Base-by-base conservation (phyloP, 2,113 vertebrate genomes). In the Rhinolophus sinicus region DNA sequence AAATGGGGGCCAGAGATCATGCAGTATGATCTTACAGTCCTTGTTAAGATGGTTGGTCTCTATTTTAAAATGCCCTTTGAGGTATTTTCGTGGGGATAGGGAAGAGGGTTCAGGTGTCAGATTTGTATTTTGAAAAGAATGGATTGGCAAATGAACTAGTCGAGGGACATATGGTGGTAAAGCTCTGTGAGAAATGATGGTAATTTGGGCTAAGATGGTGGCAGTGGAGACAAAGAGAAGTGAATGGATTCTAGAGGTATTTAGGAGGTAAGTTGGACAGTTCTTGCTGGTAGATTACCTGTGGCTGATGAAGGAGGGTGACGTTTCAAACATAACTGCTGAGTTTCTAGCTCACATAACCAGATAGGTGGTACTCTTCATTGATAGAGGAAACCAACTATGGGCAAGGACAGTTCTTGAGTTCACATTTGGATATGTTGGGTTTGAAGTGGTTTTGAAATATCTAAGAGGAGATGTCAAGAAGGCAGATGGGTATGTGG, bases 241-340 rank as follows among this genome's bases (percentile, higher is more conserved):
- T 73, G 21, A 87, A 24, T 87, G 52, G 30, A 58, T 73, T 70
- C 50, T 54, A 69, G 38, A 90, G 67, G 85, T 52, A 19, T 85
- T 65, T 92, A 64, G 35, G 4, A 82, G 52, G 14, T 35, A 81
- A 81, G 76, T 44, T 16, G 82, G 72, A 44, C 18, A 76, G 28
- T 65, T 85, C 21, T 81, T 80, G 8, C 73, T 82, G 44, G 9
- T 92, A 18, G 13, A 14, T 76, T 95, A 75, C 52, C 44, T 76
- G 19, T 33, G 38, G 4, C 35, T 8, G 14, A n/a, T 81, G 30
- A 86, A 88, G 50, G 30, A 84, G 6, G 76, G 30, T 88, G 80
- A 47, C n/a, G 22, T 95, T 88, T 88, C n/a, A 95, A 88, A 54
- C 30, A 21, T 84, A 88, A 40, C n/a, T 97, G 8, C 33, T 82